Evolutionary conservation across 2,888 invertebrate genomes (phyloP), one percentile per base, ranked within the genome.

Genomic region (Lepeophtheirus nordmannii): DNA sequence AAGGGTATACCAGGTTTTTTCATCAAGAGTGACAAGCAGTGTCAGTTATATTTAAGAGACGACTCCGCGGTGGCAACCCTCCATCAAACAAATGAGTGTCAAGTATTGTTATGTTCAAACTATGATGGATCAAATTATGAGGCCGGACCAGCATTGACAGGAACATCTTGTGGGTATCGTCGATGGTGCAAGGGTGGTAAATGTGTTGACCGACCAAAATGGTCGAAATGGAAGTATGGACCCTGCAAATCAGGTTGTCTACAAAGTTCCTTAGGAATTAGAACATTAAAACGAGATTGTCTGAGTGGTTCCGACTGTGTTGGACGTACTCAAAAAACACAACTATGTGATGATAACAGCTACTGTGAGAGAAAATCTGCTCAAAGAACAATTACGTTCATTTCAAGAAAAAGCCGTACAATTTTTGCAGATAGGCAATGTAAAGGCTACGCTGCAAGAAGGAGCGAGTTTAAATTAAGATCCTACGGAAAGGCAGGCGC

Each of bases 11-110:
- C 53, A 14, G 53, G 53, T 2, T 46, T 46, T 17, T 46, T 46
- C 53, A 46, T 46, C 53, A 46, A 46, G 53, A 14, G 53, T 14
- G 17, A 14, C 74, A 81, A 80, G 70, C 87, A 87, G 72, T 87
- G 87, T 73, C 85, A 86, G 77, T 72, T 84, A 10, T 75, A 87
- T 20, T 75, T 87, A 8, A 78, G 83, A 10, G 86, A 87, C 72
- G 78, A 76, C 69, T 85, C 86, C 72, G 86, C 87, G 1, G 75
- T 77, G 10, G 76, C 79, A 10, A 76, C 78, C 14, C 73, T 75
- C 69, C 70, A 76, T 37, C 23, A 37, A 30, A 37, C n/a, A 37
- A 12, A 12, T n/a, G 37, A 17, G n/a, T 61, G 61, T 37, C 30
- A 61, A 37, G 30, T 39, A n/a, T 37, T 61, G 12, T 37, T 37